phyloP scores from a whole-genome alignment of 2,113 vertebrate species.

The Mungos mungo region DNA sequence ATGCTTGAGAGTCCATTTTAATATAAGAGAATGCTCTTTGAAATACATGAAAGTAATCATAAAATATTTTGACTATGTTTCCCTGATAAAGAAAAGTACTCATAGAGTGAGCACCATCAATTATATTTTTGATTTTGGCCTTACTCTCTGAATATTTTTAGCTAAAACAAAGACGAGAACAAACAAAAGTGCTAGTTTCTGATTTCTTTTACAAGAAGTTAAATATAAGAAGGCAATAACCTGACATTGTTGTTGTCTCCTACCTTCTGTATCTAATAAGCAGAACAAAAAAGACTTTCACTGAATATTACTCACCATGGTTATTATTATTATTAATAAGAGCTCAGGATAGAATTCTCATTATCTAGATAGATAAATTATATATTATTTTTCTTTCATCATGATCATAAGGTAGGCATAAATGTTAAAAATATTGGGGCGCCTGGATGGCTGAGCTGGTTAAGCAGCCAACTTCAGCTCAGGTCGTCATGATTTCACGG shows the following conservation, averaged over 20 bases:
- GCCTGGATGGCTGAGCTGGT: too few species aligned
- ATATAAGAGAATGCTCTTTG: not conserved
- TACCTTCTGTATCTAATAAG: not conserved
- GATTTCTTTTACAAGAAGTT: not conserved
- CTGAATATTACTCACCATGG: not conserved
- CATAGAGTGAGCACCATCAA: not conserved
- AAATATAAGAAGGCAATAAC: not conserved
- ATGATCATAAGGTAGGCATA: not conserved
- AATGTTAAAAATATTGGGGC: not conserved
- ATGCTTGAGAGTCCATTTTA: not conserved
- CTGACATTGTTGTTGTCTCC: not conserved
- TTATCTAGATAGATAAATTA: not conserved
- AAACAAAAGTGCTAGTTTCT: not conserved
- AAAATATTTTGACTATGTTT: not conserved
- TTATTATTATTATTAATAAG: not conserved
- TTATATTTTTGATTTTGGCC: not conserved
- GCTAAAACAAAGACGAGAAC: not conserved
- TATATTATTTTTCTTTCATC: not conserved
- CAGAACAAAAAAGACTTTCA: not conserved
- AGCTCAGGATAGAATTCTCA: not conserved
- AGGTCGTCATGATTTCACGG: too few species aligned
- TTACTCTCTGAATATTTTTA: not conserved
- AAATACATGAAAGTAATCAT: not conserved
- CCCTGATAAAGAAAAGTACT: not conserved
- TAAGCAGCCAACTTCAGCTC: too few species aligned